Conservation (phyloP, 2,797 vertebrate genomes). For the Parambassis ranga region DNA sequence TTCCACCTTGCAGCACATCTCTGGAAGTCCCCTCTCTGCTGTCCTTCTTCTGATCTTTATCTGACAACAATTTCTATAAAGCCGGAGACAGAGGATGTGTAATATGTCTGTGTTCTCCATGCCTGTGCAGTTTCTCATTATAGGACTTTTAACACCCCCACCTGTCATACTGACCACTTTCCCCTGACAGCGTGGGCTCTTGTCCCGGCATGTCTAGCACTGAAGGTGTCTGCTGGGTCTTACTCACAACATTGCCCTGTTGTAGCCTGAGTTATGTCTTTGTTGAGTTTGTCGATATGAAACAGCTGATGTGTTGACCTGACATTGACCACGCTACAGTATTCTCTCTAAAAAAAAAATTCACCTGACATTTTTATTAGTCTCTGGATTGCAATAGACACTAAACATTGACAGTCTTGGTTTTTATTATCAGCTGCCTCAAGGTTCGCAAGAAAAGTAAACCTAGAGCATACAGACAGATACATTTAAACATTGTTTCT, state of each 20-base stretch:
- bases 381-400: no score
- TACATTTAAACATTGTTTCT: no score
- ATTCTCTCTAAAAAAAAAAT: constrained; percentile 14
- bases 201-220: constrained; percentile 17
- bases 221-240: constrained; percentile 32
- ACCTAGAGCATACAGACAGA: not conserved
- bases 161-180: constrained; percentile 38
- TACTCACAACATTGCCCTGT: constrained; percentile 25
- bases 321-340: constrained; percentile 11
- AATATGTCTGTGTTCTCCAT: constrained; percentile 23
- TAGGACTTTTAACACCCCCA: constrained; percentile 35
- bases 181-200: constrained; percentile 38
- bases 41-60: constrained; percentile 32
- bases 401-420: no score
- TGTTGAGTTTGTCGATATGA: constrained; percentile 47
- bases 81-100: constrained; percentile 1
- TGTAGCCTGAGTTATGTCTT: constrained; percentile 32
- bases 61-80: constrained; percentile 43
- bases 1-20: constrained; percentile 15
- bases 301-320: constrained; percentile 20
- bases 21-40: constrained; percentile 8
- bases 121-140: constrained; percentile 40
- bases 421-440: no score
- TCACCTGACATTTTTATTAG: not conserved
- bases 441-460: no score